These are phyloP conservation scores for Dermatophagoides farinae DNA, from an alignment of 1,140 invertebrate genomes.

Conservation along the genomic window DNA sequence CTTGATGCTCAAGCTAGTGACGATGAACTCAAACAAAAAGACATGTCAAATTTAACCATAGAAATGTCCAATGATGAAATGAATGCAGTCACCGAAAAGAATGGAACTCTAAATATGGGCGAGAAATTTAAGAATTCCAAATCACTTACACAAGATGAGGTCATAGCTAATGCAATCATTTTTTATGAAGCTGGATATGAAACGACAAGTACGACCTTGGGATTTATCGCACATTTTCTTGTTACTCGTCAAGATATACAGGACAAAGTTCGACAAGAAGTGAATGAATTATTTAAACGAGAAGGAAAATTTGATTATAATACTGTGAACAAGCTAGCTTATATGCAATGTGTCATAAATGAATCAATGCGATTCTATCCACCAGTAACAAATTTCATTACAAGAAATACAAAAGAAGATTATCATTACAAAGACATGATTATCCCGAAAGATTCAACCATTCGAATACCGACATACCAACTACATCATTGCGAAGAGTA, in stretches of 20 bases:
- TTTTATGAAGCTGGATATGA: conserved; percentile 30
- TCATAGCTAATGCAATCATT: conserved; percentile 23
- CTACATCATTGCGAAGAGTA: conserved; percentile 27
- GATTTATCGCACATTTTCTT: conserved; percentile 25
- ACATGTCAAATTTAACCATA: not conserved
- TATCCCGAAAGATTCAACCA: conserved; percentile 24
- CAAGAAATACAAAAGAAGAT: conserved; percentile 16
- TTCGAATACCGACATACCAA: conserved; percentile 24
- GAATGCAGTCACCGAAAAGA: not conserved
- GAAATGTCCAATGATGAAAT: not conserved
- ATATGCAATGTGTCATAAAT: conserved; percentile 27
- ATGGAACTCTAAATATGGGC: not conserved
- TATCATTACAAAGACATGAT: conserved; percentile 24
- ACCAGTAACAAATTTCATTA: conserved; percentile 25
- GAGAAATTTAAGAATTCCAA: not conserved
- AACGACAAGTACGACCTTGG: conserved; percentile 27
- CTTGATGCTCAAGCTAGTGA: conserved; percentile 3
- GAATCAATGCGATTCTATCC: conserved; percentile 26
- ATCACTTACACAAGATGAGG: conserved; percentile 19
- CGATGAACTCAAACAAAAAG: not conserved
- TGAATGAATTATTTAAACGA: conserved; percentile 14
- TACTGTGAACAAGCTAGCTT: conserved; percentile 21
- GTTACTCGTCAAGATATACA: conserved; percentile 27
- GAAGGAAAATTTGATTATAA: conserved; percentile 18
- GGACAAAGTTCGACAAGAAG: conserved; percentile 26